These are phyloP conservation scores for Heterodera schachtii DNA, from an alignment of 1,140 invertebrate species.

Conservation along the genomic window DNA sequence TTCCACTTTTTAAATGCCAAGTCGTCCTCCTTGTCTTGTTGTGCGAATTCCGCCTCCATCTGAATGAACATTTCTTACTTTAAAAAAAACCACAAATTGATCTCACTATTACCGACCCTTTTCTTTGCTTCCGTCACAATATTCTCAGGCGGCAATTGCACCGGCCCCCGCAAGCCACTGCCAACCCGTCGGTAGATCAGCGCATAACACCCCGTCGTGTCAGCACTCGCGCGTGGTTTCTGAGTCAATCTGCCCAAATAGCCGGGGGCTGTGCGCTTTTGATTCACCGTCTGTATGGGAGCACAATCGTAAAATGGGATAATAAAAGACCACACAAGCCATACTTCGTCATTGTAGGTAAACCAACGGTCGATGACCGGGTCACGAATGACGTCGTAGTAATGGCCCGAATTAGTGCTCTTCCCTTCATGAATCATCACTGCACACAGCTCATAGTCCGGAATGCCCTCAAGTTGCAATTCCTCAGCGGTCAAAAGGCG, in stretches of 20 bases:
- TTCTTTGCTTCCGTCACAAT: slow-evolving; percentile 31
- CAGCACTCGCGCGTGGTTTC: slow-evolving; percentile 33
- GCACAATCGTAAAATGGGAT: slow-evolving; percentile 11
- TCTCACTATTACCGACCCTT: slow-evolving; percentile 35
- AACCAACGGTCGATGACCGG: slow-evolving; percentile 58
- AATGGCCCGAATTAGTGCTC: slow-evolving; percentile 59
- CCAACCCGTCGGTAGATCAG: neutral
- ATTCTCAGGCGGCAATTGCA: slow-evolving; percentile 32
- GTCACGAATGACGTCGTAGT: slow-evolving; percentile 61
- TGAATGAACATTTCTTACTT: slow-evolving; percentile 32
- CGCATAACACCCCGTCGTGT: slow-evolving; percentile 59
- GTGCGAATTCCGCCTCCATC: slow-evolving; percentile 35
- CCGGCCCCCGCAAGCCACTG: neutral
- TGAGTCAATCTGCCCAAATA: slow-evolving; percentile 32
- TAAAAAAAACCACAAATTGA: slow-evolving; percentile 5
- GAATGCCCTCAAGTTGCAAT: slow-evolving; percentile 29
- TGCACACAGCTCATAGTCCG: slow-evolving; percentile 57
- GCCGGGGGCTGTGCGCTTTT: slow-evolving; percentile 41
- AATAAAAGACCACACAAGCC: slow-evolving; percentile 6
- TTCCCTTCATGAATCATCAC: slow-evolving; percentile 63
- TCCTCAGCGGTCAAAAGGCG: slow-evolving; percentile 38
- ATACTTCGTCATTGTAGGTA: slow-evolving; percentile 61
- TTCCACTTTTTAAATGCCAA: slow-evolving; percentile 39
- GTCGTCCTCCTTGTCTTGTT: slow-evolving; percentile 42
- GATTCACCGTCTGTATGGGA: slow-evolving; percentile 40